A percentile compares a stretch with the other conserved stretches of the same genome.
phyloP scores from a whole-genome alignment of 2,113 vertebrate genomes.

The Sebastes schlegelii region DNA sequence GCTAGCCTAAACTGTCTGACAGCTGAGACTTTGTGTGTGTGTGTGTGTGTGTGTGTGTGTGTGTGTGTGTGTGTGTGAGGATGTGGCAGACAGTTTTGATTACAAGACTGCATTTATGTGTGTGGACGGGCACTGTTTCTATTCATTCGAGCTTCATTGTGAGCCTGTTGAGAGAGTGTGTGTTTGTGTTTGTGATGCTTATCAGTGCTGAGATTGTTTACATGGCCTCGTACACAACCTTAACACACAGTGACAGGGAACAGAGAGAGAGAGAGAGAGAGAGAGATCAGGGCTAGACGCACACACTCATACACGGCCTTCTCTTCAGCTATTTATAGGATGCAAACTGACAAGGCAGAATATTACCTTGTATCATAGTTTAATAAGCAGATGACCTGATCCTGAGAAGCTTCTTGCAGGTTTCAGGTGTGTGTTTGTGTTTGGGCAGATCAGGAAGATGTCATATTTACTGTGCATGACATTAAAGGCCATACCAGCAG shows the following conservation, averaged over 20 bases:
- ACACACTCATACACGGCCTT: conserved; percentile 24
- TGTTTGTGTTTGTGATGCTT: conserved; percentile 9
- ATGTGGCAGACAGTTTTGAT: conserved; percentile 30
- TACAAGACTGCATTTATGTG: conserved; percentile 7
- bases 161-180: not conserved
- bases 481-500: not conserved
- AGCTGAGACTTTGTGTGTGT: not conserved
- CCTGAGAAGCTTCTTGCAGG: not conserved
- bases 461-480: not conserved
- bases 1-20: conserved; percentile 3
- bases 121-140: not conserved
- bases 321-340: not conserved
- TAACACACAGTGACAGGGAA: conserved; percentile 43
- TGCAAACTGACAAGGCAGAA: not conserved
- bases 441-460: not conserved
- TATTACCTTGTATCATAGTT: not conserved
- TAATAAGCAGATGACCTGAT: not conserved
- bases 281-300: not conserved
- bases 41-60: conserved; percentile 10
- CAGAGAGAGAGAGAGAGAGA: not conserved
- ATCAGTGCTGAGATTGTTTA: conserved; percentile 38
- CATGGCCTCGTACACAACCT: conserved; percentile 27
- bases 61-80: conserved; percentile 2
- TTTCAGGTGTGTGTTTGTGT: conserved; percentile 11
- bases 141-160: conserved; percentile 5